Percentiles rank a stretch among this genome's conserved stretches.
Evolutionary conservation across 2,888 invertebrate genomes (phyloP).

Genomic region (Callyntrura sp.): DNA sequence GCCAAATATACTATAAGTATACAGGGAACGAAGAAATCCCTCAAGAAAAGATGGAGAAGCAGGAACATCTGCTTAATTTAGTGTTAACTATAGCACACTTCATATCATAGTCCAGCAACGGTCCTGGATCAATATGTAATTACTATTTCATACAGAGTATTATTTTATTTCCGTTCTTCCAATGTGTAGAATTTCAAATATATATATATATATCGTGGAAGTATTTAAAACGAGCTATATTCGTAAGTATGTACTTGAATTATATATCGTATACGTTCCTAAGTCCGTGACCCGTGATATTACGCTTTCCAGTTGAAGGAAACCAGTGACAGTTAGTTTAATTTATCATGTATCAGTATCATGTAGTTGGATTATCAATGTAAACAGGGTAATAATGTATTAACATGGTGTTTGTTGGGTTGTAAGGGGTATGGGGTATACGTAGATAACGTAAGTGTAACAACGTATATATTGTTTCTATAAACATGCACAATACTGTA

Average conservation of each 20-base stretch:
- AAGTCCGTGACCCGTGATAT: constrained; percentile 23
- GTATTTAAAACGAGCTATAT: constrained; percentile 34
- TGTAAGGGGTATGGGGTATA: too few relatives aligned
- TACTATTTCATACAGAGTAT: background rate
- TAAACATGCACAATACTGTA: too few relatives aligned
- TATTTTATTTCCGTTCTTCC: background rate
- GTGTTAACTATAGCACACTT: too few relatives aligned
- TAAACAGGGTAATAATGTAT: too few relatives aligned
- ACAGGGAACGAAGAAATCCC: background rate
- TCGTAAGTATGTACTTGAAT: constrained; percentile 17
- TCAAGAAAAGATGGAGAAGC: background rate
- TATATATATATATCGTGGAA: background rate
- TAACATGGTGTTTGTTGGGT: too few relatives aligned
- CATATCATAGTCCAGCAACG: background rate
- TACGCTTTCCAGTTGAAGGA: background rate
- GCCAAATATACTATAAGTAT: background rate
- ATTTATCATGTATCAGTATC: too few relatives aligned
- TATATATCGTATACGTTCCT: constrained; percentile 34
- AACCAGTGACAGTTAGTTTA: too few relatives aligned
- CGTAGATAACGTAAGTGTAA: too few relatives aligned
- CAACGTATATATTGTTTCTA: too few relatives aligned
- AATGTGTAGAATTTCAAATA: background rate
- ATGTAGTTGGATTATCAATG: too few relatives aligned
- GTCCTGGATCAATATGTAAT: background rate
- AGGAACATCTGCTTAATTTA: background rate